Evolutionary conservation across 2,888 invertebrate genomes (phyloP).

Genomic region (Zhuqinia jingwanae): DNA sequence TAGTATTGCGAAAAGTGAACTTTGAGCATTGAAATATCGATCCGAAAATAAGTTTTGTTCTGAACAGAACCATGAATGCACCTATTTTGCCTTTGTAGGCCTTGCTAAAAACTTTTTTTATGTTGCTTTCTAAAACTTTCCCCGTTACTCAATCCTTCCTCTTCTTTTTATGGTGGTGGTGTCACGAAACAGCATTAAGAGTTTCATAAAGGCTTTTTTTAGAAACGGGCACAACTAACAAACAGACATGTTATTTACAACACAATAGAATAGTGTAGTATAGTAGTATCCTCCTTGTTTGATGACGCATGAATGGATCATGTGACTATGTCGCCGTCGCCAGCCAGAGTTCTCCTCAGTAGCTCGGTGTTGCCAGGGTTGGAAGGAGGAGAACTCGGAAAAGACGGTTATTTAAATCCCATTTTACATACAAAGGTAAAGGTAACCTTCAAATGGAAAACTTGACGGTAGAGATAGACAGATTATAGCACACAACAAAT

Average conservation of each 20-base stretch:
- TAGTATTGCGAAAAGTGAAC: background rate
- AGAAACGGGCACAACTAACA: background rate
- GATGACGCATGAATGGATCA: slow-evolving; percentile 23
- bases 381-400: background rate
- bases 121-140: too few relatives aligned
- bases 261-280: background rate
- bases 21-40: slow-evolving; percentile 11
- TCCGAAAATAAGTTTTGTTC: background rate
- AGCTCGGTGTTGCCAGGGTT: slow-evolving; percentile 23
- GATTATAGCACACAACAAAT: too few relatives aligned
- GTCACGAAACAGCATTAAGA: background rate
- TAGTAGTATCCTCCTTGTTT: background rate
- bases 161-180: background rate
- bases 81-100: background rate
- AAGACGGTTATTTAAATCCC: background rate
- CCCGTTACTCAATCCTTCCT: background rate
- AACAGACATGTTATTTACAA: background rate
- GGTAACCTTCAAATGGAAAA: slow-evolving; percentile 4
- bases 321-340: slow-evolving; percentile 37
- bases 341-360: slow-evolving; percentile 18
- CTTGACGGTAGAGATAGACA: background rate
- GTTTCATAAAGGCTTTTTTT: slow-evolving; percentile 19
- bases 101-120: background rate
- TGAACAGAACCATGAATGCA: background rate
- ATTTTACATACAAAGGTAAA: background rate